These are phyloP conservation scores for Piprites chloris DNA, from an alignment of 2,113 vertebrate genomes.

Conservation along the genomic window DNA sequence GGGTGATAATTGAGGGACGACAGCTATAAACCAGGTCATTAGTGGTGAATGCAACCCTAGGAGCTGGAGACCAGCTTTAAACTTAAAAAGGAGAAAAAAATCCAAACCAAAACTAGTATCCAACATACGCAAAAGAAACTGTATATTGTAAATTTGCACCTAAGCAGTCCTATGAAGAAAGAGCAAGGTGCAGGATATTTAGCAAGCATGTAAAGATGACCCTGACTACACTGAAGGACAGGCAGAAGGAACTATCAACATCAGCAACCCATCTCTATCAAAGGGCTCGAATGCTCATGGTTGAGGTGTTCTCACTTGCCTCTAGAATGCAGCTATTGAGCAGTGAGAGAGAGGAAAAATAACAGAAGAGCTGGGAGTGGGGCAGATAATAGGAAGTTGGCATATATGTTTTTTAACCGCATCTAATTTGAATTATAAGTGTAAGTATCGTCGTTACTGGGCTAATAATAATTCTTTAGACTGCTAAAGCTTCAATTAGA, in stretches of 20 bases:
- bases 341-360: not conserved
- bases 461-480: not conserved
- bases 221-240: fast-evolving
- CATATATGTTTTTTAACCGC: not conserved
- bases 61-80: not conserved
- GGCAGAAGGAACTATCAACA: not conserved
- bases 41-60: not conserved
- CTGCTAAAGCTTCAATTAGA: not conserved
- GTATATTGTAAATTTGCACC: not conserved
- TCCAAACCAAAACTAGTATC: no score
- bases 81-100: not conserved
- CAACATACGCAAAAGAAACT: not conserved
- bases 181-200: not conserved
- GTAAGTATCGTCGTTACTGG: not conserved
- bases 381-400: not conserved
- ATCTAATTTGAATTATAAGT: not conserved
- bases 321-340: not conserved
- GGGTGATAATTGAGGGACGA: not conserved
- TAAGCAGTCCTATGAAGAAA: not conserved
- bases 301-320: not conserved
- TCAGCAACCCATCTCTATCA: not conserved
- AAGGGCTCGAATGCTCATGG: not conserved
- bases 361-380: not conserved
- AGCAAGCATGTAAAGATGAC: not conserved
- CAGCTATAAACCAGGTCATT: not conserved